Conservation (phyloP, 2,888 invertebrate genomes). For the Xylota sylvarum region DNA sequence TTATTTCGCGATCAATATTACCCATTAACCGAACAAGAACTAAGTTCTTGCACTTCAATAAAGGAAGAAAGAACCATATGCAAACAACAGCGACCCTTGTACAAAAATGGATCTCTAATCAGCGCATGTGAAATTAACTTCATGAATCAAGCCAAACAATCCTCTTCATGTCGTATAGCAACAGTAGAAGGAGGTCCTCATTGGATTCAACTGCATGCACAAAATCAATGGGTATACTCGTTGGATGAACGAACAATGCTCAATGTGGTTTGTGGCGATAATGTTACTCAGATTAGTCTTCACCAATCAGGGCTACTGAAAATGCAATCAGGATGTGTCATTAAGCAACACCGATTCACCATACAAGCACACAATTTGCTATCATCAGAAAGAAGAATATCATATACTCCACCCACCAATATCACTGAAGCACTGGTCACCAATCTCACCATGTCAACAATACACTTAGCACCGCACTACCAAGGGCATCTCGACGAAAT, state of each 20-base stretch:
- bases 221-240: background rate
- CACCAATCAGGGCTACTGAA: too few relatives aligned
- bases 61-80: background rate
- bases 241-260: background rate
- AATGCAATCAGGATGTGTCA: too few relatives aligned
- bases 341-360: too few relatives aligned
- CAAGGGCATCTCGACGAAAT: background rate
- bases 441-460: background rate
- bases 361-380: too few relatives aligned
- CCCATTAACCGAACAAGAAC: too few relatives aligned
- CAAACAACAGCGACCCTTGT: background rate
- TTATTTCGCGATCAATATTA: too few relatives aligned
- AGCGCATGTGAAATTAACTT: background rate
- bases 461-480: background rate
- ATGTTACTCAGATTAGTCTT: too few relatives aligned
- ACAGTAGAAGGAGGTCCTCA: conserved; percentile 10
- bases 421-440: too few relatives aligned
- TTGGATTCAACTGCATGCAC: conserved; percentile 4
- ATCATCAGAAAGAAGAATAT: too few relatives aligned
- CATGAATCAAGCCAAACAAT: conserved; percentile 7
- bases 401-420: too few relatives aligned
- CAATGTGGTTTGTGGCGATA: too few relatives aligned
- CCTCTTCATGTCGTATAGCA: conserved; percentile 1
- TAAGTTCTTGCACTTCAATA: too few relatives aligned
- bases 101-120: background rate